These are phyloP conservation scores for Orgyia antiqua DNA, from an alignment of 2,888 invertebrate species.

Conservation along the genomic window DNA sequence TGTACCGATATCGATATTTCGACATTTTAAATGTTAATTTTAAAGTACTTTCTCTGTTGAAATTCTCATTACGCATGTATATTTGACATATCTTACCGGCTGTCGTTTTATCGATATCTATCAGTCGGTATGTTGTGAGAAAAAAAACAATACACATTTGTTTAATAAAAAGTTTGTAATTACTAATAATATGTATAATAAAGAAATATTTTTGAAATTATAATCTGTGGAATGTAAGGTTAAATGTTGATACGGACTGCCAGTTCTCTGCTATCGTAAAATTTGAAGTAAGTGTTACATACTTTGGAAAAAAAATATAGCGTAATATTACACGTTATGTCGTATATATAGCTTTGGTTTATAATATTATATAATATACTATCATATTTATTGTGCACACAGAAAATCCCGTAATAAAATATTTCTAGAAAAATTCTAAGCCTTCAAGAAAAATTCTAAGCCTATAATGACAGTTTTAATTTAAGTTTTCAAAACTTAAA, in stretches of 20 bases:
- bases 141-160: neutral
- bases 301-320: slow-evolving; percentile 5
- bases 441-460: no score
- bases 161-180: slow-evolving; percentile 2
- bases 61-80: slow-evolving; percentile 1
- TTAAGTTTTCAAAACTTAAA: no score
- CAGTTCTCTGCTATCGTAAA: no score
- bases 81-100: slow-evolving; percentile 4
- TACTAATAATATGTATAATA: slow-evolving; percentile 8
- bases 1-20: slow-evolving; percentile 8
- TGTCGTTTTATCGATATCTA: slow-evolving; percentile 1
- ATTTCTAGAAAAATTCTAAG: no score
- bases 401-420: no score
- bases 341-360: slow-evolving; percentile 2
- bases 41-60: no score
- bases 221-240: neutral
- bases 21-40: no score
- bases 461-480: no score
- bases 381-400: no score
- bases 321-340: slow-evolving; percentile 10
- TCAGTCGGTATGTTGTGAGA: no score
- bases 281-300: slow-evolving; percentile 3
- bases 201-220: slow-evolving; percentile 8
- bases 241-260: neutral
- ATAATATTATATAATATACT: slow-evolving; percentile 5